These are phyloP conservation scores for Ceratina japonica DNA, from an alignment of 1,140 invertebrate species.

Conservation along the genomic window DNA sequence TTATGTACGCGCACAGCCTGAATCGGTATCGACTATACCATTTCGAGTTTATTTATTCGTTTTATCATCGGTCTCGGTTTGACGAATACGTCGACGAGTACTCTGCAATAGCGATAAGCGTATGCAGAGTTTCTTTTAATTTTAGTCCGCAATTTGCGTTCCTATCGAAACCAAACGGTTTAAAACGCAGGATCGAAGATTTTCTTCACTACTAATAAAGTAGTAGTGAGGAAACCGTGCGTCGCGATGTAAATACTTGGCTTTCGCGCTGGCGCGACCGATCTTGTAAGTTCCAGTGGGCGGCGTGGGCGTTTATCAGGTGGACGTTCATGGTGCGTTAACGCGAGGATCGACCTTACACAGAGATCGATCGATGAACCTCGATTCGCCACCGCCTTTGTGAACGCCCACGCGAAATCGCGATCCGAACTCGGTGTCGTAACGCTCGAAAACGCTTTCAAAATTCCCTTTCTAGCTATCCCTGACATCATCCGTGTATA, in stretches of 20 bases:
- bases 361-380: constrained; percentile 60
- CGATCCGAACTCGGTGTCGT: background rate
- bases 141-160: too few species aligned
- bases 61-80: too few species aligned
- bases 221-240: background rate
- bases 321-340: constrained; percentile 53
- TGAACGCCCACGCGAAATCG: constrained; percentile 29
- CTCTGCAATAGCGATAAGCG: too few species aligned
- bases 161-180: too few species aligned
- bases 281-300: constrained; percentile 37
- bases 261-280: constrained; percentile 5
- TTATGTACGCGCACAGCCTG: background rate
- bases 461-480: background rate
- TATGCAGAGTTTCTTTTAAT: too few species aligned
- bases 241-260: constrained; percentile 4
- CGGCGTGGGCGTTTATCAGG: constrained; percentile 59
- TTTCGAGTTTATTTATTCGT: background rate
- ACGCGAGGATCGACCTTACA: constrained; percentile 51
- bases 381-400: constrained; percentile 36
- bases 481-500: background rate
- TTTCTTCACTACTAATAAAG: too few species aligned
- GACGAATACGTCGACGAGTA: too few species aligned
- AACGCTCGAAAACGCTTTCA: background rate
- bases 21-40: background rate
- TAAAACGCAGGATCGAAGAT: background rate